phyloP scores from a whole-genome alignment of 2,888 invertebrate genomes.

The Caenorhabditis plicata region DNA sequence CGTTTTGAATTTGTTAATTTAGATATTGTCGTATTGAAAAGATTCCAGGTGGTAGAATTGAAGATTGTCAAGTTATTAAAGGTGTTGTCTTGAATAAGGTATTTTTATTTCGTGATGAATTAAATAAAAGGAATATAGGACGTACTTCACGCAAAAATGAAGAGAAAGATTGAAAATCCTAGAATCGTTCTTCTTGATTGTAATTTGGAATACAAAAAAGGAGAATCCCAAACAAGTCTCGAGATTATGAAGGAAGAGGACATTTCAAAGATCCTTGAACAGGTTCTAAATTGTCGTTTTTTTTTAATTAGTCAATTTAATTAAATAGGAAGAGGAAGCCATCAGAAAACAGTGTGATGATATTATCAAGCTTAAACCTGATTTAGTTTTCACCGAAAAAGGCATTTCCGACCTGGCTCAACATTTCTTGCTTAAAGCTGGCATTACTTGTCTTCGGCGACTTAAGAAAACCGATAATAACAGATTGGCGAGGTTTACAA shows the following conservation, averaged over 20 bases:
- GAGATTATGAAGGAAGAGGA: slow-evolving; percentile 92
- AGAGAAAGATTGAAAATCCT: slow-evolving; percentile 88
- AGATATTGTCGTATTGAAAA: slow-evolving; percentile 66
- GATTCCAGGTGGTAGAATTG: slow-evolving; percentile 91
- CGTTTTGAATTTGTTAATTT: background rate
- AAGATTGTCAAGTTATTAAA: slow-evolving; percentile 86
- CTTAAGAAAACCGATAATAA: slow-evolving; percentile 95
- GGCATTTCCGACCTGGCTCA: slow-evolving; percentile 78
- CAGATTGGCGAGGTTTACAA: slow-evolving; percentile 82
- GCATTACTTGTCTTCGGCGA: slow-evolving; percentile 73
- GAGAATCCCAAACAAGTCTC: slow-evolving; percentile 70
- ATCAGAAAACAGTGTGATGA: slow-evolving; percentile 86
- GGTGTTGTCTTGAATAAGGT: slow-evolving; percentile 99
- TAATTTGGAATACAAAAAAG: slow-evolving; percentile 95
- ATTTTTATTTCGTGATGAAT: no score
- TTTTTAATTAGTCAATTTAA: no score
- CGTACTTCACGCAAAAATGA: slow-evolving; percentile 96
- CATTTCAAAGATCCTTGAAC: slow-evolving; percentile 87
- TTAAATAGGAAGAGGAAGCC: slow-evolving; percentile 93
- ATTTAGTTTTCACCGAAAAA: slow-evolving; percentile 95
- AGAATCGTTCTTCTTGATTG: slow-evolving; percentile 92
- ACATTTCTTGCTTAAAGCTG: slow-evolving; percentile 71
- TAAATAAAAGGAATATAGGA: no score
- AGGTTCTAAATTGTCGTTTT: no score
- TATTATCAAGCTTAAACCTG: slow-evolving; percentile 88